phyloP scores from a whole-genome alignment of 2,113 vertebrate species.

The Apaloderma vittatum region DNA sequence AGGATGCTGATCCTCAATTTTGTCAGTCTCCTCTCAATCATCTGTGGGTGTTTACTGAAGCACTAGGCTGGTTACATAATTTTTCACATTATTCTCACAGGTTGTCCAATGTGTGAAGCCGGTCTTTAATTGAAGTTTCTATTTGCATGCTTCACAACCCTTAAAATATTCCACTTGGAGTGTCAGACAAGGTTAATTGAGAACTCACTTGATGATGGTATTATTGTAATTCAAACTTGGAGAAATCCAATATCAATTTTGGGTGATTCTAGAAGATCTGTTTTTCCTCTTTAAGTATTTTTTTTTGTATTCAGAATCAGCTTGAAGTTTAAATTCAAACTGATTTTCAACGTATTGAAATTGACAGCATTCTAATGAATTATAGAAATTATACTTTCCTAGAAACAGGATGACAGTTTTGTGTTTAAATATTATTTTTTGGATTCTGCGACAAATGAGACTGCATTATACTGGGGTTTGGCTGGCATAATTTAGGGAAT shows the following conservation, averaged over 20 bases:
- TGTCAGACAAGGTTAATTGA: conserved; percentile 66
- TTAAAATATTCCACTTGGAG: conserved; percentile 43
- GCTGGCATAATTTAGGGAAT: not conserved
- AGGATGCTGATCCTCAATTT: conserved; percentile 26
- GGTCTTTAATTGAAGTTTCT: conserved; percentile 53
- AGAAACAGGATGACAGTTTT: not conserved
- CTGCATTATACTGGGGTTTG: not conserved
- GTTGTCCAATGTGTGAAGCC: not conserved
- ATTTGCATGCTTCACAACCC: conserved; percentile 38
- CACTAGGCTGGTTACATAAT: conserved; percentile 7
- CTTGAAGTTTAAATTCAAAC: conserved; percentile 10
- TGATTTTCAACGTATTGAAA: not conserved
- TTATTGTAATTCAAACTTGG: conserved; percentile 48
- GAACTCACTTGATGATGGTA: conserved; percentile 18
- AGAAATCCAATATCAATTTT: conserved; percentile 42
- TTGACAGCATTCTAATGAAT: not conserved
- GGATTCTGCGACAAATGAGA: not conserved
- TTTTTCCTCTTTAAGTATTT: conserved; percentile 31
- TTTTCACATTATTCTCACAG: conserved; percentile 33
- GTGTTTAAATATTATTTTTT: not conserved
- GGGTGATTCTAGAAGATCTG: conserved; percentile 2
- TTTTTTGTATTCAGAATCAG: not conserved
- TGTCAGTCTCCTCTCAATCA: not conserved
- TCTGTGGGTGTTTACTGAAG: conserved; percentile 33
- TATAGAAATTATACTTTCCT: not conserved